Evolutionary conservation across 2,113 vertebrate species (phyloP).

Genomic region (Elgaria multicarinata): DNA sequence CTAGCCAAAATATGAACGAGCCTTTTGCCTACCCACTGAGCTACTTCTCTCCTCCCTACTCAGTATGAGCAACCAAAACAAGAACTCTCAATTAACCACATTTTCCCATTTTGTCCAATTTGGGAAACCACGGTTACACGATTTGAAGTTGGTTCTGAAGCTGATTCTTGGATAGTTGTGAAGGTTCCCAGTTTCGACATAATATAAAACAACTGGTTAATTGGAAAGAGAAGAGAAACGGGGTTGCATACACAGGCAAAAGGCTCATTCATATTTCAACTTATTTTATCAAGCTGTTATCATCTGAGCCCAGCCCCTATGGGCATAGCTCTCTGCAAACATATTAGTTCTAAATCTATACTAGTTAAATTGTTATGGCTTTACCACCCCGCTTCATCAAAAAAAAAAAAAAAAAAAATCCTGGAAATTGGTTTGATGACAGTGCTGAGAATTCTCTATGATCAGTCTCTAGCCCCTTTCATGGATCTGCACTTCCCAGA

Average conservation of each 20-base stretch:
- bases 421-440: not conserved
- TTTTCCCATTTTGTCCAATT: not conserved
- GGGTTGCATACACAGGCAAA: too few relatives aligned
- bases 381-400: not conserved
- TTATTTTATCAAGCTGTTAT: too few relatives aligned
- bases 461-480: not conserved
- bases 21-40: not conserved
- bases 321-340: not conserved
- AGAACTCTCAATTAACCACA: not conserved
- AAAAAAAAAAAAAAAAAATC: not conserved
- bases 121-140: not conserved
- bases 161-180: too few relatives aligned
- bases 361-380: not conserved
- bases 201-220: not conserved
- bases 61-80: not conserved
- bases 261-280: too few relatives aligned
- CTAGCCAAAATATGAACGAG: too few relatives aligned
- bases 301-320: not conserved
- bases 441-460: not conserved
- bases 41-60: not conserved
- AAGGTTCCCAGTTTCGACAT: too few relatives aligned
- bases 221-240: too few relatives aligned
- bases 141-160: not conserved
- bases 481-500: too few relatives aligned
- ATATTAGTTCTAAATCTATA: not conserved